Conservation (phyloP, 2,113 vertebrate genomes). For the Fregata magnificens region DNA sequence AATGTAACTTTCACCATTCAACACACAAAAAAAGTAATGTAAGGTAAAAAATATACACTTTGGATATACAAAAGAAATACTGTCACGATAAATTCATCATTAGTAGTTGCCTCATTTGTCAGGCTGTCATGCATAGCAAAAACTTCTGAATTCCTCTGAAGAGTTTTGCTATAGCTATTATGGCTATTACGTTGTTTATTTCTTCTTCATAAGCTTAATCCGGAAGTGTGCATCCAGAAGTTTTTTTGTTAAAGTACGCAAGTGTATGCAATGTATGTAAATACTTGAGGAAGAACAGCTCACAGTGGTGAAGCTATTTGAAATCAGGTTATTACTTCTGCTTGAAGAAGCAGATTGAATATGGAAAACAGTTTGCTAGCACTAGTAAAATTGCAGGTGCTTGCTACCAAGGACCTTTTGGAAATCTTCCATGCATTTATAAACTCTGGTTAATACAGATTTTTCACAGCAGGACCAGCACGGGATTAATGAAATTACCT, state of each 20-base stretch:
- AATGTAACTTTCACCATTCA: background rate
- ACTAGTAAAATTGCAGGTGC: background rate
- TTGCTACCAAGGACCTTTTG: background rate
- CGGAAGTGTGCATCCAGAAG: background rate
- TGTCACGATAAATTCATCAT: background rate
- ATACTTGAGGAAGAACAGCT: background rate
- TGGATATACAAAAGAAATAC: background rate
- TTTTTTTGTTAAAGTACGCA: background rate
- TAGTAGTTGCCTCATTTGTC: background rate
- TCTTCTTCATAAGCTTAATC: background rate
- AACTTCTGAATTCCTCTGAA: background rate
- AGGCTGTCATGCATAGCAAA: background rate
- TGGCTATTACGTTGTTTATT: background rate
- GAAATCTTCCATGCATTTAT: background rate
- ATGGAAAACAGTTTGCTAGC: background rate
- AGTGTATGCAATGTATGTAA: background rate
- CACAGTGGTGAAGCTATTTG: background rate
- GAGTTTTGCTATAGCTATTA: background rate
- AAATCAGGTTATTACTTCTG: slow-evolving; percentile 16
- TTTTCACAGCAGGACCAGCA: slow-evolving; percentile 20
- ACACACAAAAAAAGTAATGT: background rate
- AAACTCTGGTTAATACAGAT: background rate
- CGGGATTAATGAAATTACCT: slow-evolving; percentile 45
- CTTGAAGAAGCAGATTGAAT: background rate
- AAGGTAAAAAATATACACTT: background rate